Base-by-base conservation (phyloP, 2,888 invertebrate species). In the Clivina fossor region DNA sequence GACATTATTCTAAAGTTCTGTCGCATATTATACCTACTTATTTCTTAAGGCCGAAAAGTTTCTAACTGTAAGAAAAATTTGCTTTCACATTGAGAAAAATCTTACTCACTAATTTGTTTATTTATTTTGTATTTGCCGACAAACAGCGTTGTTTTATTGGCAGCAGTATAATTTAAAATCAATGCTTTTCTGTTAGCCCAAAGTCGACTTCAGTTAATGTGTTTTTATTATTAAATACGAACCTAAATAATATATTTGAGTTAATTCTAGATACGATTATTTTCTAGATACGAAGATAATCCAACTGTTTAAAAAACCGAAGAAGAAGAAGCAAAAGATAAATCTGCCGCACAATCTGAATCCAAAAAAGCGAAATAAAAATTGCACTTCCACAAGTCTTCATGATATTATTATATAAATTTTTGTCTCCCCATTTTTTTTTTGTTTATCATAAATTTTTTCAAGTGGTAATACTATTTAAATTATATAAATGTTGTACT, bases 231-330 rank as follows among this genome's bases (percentile, higher is more conserved):
- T 43, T 41, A 2, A 35, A 22, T 28, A 24, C 30, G 22, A 4
- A 37, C n/a, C n/a, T n/a, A n/a, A n/a, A n/a, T n/a, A n/a, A n/a
- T n/a, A n/a, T n/a, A n/a, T n/a, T 48, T 47, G 3, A 24, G 15
- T 38, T 22, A 60, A 49, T 32, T 30, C 37, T 32, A 28, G 33
- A 18, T 30, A 18, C 58, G n/a, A n/a, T n/a, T n/a, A n/a, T n/a
- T n/a, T n/a, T n/a, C n/a, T 66, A 86, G 85, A 44, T 87, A 87
- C 69, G 86, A 86, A 72, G 87, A 88, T 72, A 81, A 83, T 71
- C 83, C 85, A 16, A 71, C 81, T 64, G 69, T 71, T 63, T n/a
- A n/a, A n/a, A n/a, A n/a, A n/a, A n/a, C n/a, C n/a, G 63, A 78
- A 68, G 65, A 75, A 65, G 68, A 73, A 63, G 68, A 76, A 68